Base-by-base conservation (phyloP, 2,888 invertebrate genomes). In the Liposcelis brunnea region DNA sequence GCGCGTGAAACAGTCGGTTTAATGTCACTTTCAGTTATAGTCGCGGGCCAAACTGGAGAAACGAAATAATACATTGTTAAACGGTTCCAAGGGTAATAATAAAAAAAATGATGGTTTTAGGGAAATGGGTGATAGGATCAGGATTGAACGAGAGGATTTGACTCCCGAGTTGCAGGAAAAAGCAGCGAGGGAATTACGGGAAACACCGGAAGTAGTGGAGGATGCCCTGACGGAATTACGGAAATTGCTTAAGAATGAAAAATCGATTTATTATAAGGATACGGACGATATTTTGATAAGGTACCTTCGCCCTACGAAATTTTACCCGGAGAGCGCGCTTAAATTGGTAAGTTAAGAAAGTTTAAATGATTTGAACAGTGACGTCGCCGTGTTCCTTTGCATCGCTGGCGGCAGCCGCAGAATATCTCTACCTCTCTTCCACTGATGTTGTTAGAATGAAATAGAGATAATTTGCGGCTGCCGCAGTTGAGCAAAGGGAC, bases 301-400 rank as follows among this genome's bases (percentile, higher is more conserved):
- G 50, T 84, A 83, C 58, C 65, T 87, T 47, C 71, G 87, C 48
- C 82, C 84, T 19, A 80, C 80, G 64, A 86, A 87, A 61, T 87
- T 74, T 66, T 85, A 86, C 54, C 78, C 85, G 1, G 71, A 84
- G 55, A 83, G 84, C 62, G 86, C 86, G 0, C 65, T 77, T 47
- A 77, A 76, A 56, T 65, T 86, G 68, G 83, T 82, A 59, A 75
- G 75, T 67, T 44, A 18, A 11, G 15, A 42, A 44, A 32, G 31
- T 43, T 21, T 21, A 31, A 19, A n/a, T n/a, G n/a, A n/a, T n/a
- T n/a, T n/a, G n/a, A n/a, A n/a, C n/a, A n/a, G n/a, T 10, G 16
- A 15, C 40, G 18, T 8, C 8, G 8, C 7, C 16, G 8, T 14
- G n/a, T n/a, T n/a, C n/a, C n/a, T n/a, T n/a, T n/a, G n/a, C n/a